Conservation (phyloP, 2,797 vertebrate genomes). For the Coregonus suidteri region DNA sequence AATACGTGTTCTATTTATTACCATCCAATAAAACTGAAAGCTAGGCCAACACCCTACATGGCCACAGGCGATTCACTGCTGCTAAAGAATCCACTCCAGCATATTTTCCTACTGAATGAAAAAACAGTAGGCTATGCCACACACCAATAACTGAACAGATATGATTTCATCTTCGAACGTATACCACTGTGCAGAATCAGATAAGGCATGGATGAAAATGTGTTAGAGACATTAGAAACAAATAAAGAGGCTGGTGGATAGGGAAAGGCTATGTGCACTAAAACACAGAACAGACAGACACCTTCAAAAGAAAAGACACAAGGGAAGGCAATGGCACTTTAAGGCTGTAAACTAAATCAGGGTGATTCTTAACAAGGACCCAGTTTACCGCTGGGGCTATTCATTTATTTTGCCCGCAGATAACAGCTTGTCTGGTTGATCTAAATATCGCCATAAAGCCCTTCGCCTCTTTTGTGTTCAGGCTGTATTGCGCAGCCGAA, state of each 20-base stretch:
- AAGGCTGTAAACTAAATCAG: conserved; percentile 77
- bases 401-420: conserved; percentile 76
- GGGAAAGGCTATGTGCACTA: conserved; percentile 59
- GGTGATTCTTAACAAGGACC: conserved; percentile 60
- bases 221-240: background rate
- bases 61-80: conserved; percentile 52
- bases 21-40: conserved; percentile 58
- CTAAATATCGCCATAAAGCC: conserved; percentile 80
- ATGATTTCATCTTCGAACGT: background rate
- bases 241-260: conserved; percentile 14
- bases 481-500: conserved; percentile 71
- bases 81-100: conserved; percentile 36
- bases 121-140: background rate
- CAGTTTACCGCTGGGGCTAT: conserved; percentile 79
- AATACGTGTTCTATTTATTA: conserved; percentile 65
- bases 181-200: conserved; percentile 32
- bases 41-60: conserved; percentile 64
- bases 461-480: conserved; percentile 76
- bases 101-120: conserved; percentile 30
- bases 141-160: conserved; percentile 5
- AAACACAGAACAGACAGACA: conserved; percentile 66
- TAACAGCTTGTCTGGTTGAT: conserved; percentile 78
- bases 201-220: conserved; percentile 18
- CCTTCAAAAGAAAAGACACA: conserved; percentile 58
- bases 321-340: conserved; percentile 59